phyloP scores from a whole-genome alignment of 2,113 vertebrate species.

The Felis chaus region DNA sequence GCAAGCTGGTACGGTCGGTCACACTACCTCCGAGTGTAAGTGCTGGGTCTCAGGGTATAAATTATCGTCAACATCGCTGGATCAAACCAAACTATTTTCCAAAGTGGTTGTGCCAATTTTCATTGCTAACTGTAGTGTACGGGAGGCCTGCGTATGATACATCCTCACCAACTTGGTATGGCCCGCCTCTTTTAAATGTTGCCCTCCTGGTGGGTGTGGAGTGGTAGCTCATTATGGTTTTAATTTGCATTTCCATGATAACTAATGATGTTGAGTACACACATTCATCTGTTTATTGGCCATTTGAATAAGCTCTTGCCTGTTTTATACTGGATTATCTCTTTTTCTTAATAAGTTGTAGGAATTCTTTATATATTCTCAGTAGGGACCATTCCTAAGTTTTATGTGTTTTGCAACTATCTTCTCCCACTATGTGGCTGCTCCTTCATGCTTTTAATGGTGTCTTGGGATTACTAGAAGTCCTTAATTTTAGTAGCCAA shows the following conservation, averaged over 20 bases:
- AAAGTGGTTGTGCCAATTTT: neutral
- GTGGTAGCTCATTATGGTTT: neutral
- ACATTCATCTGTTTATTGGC: neutral
- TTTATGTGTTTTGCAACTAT: neutral
- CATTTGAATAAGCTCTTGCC: neutral
- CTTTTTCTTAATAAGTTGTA: neutral
- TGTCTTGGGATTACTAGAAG: neutral
- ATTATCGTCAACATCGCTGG: neutral
- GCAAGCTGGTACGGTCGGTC: neutral
- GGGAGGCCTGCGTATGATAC: neutral
- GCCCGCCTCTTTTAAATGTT: neutral
- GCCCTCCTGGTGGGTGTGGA: neutral
- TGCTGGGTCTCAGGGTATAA: neutral
- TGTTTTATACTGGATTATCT: neutral
- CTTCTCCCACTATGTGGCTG: neutral
- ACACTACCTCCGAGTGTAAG: neutral
- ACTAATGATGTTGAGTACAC: neutral
- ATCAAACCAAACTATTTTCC: neutral
- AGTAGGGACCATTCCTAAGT: neutral
- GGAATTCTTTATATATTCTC: neutral
- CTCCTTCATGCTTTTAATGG: neutral
- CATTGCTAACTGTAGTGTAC: neutral
- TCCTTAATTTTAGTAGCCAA: neutral
- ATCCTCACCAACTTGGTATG: neutral
- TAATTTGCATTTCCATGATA: neutral